Conservation (phyloP, 2,797 vertebrate species). For the Mastacembelus armatus region DNA sequence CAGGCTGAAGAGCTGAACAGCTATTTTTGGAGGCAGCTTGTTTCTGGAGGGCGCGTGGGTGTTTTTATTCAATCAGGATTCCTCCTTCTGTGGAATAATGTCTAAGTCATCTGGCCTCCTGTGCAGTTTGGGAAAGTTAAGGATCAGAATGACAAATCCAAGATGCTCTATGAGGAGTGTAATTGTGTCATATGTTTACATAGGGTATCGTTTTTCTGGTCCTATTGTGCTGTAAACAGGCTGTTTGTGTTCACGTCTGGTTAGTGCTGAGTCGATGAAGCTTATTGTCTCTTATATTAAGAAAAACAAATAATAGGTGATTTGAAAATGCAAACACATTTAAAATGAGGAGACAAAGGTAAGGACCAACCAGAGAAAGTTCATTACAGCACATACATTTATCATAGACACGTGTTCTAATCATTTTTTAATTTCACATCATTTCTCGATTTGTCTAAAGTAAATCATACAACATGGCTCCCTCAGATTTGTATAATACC, state of each 20-base stretch:
- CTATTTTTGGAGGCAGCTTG: conserved; percentile 32
- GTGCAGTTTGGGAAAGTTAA: background rate
- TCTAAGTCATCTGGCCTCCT: background rate
- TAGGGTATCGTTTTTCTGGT: background rate
- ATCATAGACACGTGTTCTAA: too few species aligned
- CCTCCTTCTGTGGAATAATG: background rate
- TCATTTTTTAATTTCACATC: too few species aligned
- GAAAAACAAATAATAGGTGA: too few species aligned
- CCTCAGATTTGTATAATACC: too few species aligned
- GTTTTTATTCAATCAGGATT: background rate
- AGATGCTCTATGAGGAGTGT: background rate
- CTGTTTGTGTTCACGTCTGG: background rate
- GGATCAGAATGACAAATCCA: background rate
- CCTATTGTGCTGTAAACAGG: background rate
- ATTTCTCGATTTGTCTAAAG: too few species aligned
- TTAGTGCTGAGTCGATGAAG: background rate
- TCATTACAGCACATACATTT: too few species aligned
- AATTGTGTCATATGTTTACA: background rate
- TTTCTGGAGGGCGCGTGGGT: conserved; percentile 3
- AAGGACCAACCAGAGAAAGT: too few species aligned
- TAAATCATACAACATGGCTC: too few species aligned
- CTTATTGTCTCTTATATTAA: too few species aligned
- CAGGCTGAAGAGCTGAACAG: conserved; percentile 15
- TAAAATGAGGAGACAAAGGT: too few species aligned
- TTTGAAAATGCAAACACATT: too few species aligned